phyloP scores from a whole-genome alignment of 2,113 vertebrate genomes.

The Halcyon malimbica region DNA sequence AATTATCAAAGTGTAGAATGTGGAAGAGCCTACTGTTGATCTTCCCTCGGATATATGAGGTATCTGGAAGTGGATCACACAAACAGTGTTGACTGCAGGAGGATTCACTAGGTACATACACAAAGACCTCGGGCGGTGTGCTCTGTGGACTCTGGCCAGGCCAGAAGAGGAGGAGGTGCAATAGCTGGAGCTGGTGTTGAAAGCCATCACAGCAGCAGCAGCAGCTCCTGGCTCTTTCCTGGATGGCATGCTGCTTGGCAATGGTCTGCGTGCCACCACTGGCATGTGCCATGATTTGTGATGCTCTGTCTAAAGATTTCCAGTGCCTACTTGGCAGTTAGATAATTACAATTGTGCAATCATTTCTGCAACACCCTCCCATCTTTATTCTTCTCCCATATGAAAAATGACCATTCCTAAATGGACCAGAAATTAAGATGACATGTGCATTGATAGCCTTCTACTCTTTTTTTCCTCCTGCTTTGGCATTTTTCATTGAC shows the following conservation, averaged over 20 bases:
- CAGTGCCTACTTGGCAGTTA: background rate
- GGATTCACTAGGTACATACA: background rate
- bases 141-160: background rate
- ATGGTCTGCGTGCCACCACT: background rate
- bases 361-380: background rate
- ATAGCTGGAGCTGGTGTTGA: background rate
- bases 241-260: accelerated
- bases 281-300: background rate
- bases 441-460: background rate
- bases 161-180: background rate
- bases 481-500: background rate
- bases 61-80: background rate
- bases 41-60: background rate
- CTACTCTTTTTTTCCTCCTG: background rate
- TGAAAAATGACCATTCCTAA: background rate
- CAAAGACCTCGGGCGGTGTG: accelerated
- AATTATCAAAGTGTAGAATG: accelerated
- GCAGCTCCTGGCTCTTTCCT: background rate
- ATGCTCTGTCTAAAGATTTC: background rate
- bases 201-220: background rate
- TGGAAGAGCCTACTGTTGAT: background rate
- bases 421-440: background rate
- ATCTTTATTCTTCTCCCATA: background rate
- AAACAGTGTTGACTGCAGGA: accelerated
- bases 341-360: background rate